Base-by-base conservation (phyloP, 1,140 invertebrate genomes). In the Zaprionus lachaisei region DNA sequence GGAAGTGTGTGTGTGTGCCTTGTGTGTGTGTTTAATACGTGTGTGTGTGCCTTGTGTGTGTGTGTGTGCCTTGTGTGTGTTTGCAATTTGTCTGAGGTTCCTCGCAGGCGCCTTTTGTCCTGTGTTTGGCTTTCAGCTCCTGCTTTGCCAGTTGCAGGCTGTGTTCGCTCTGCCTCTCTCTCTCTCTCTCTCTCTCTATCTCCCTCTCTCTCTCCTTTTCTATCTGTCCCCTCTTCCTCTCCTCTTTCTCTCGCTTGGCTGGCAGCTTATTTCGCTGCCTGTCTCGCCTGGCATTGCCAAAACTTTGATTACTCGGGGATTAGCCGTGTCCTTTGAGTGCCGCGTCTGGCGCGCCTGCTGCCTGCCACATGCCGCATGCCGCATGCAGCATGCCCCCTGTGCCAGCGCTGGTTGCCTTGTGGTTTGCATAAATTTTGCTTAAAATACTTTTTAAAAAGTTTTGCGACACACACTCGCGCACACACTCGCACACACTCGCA, bases 251-350 rank as follows among this genome's bases (percentile, higher is more conserved):
- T 24, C 47, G 1, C 47, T 49, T 7, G 7, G 9, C 47, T 22
- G 47, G 17, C 72, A 78, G 62, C 67, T 79, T 66, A 64, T 67
- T 74, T 68, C 49, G 58, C 70, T 71, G 72, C 65, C 70, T 60
- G 78, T 81, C 78, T 79, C 68, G 72, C 67, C 65, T 89, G 81
- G 77, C 81, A 89, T 79, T 91, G 80, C 80, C 81, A 91, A 91
- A 91, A 91, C 79, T 91, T 91, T 91, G 89, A 91, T 91, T 91
- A 91, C 81, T 91, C 83, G 71, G 89, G 87, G 87, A 91, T 91
- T 91, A 91, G 76, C 77, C 47, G 55, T 77, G 69, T 77, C 74
- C 71, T 77, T 74, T 73, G 70, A 77, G 71, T 72, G 56, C 61
- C n/a, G n/a, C 41, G n/a, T 47, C n/a, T 47, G 41, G n/a, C 41